Conservation (phyloP, 2,888 invertebrate genomes). For the Dasysyrphus albostriatus region DNA sequence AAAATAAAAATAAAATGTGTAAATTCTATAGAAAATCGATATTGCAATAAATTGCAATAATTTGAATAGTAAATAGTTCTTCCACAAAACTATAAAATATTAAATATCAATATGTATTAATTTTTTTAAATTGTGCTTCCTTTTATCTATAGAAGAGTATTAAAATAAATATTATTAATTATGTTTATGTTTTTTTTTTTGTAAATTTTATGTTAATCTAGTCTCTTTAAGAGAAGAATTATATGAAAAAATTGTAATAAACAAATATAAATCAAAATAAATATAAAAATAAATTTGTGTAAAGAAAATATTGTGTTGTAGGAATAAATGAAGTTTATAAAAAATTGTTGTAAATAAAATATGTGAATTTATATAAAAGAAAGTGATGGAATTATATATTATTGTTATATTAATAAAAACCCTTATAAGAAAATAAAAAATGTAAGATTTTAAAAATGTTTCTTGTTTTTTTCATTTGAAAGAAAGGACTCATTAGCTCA, state of each 20-base stretch:
- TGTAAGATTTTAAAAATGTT: neutral
- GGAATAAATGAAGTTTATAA: conserved; percentile 25
- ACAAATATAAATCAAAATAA: neutral
- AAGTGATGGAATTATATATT: conserved; percentile 67
- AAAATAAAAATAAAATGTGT: conserved; percentile 12
- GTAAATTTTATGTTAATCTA: conserved; percentile 57
- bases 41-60: conserved; percentile 71
- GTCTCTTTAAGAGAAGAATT: conserved; percentile 71
- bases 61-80: conserved; percentile 38
- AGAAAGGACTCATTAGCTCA: too few species aligned
- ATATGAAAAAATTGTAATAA: neutral
- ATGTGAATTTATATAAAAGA: conserved; percentile 57
- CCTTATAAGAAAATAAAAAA: conserved; percentile 51
- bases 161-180: conserved; percentile 11
- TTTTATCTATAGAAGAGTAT: conserved; percentile 24
- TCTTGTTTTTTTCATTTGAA: neutral
- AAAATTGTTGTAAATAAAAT: conserved; percentile 59
- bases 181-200: neutral
- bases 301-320: conserved; percentile 23
- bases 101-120: neutral
- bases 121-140: conserved; percentile 36
- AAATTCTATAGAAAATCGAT: conserved; percentile 19
- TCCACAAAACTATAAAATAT: conserved; percentile 49
- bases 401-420: conserved; percentile 51
- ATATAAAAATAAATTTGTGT: neutral